phyloP scores from a whole-genome alignment of 1,140 invertebrate species.

The Drosophila carrolli region DNA sequence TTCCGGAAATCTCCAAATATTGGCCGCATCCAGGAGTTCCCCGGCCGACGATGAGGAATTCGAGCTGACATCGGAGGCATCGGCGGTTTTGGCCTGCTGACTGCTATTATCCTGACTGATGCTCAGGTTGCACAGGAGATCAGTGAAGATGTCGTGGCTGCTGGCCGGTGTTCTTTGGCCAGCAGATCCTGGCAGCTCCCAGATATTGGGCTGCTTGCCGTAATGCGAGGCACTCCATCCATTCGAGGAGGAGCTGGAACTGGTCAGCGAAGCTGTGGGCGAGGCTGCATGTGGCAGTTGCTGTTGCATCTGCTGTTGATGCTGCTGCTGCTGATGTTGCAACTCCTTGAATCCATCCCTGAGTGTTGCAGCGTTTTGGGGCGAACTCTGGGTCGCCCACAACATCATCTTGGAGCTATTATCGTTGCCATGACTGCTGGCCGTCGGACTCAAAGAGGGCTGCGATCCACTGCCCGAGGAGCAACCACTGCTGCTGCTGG shows the following conservation, averaged over 20 bases:
- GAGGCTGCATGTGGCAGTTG: slow-evolving; percentile 64
- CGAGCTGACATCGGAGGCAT: slow-evolving; percentile 71
- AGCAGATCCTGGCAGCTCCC: slow-evolving; percentile 67
- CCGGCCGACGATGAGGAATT: slow-evolving; percentile 69
- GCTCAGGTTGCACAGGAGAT: slow-evolving; percentile 75
- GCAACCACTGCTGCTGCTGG: slow-evolving; percentile 75
- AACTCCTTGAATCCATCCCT: slow-evolving; percentile 62
- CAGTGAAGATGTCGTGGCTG: slow-evolving; percentile 73
- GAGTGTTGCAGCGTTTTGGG: slow-evolving; percentile 49
- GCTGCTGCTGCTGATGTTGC: slow-evolving; percentile 24
- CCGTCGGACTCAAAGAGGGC: slow-evolving; percentile 79
- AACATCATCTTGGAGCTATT: slow-evolving; percentile 65
- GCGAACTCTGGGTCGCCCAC: slow-evolving; percentile 68
- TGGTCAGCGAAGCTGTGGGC: slow-evolving; percentile 66
- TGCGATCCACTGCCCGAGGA: slow-evolving; percentile 78
- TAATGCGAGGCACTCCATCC: slow-evolving; percentile 56
- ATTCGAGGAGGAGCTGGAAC: slow-evolving; percentile 49
- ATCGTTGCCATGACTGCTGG: slow-evolving; percentile 76
- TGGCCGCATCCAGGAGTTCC: slow-evolving; percentile 59
- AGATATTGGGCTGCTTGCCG: slow-evolving; percentile 73
- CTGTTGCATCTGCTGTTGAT: slow-evolving; percentile 25
- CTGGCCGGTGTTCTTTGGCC: slow-evolving; percentile 22
- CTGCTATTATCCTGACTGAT: slow-evolving; percentile 51
- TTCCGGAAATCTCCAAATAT: slow-evolving; percentile 54
- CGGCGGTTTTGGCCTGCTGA: slow-evolving; percentile 34